Base-by-base conservation (phyloP, 2,888 invertebrate species). In the Chrysolina haemoptera region DNA sequence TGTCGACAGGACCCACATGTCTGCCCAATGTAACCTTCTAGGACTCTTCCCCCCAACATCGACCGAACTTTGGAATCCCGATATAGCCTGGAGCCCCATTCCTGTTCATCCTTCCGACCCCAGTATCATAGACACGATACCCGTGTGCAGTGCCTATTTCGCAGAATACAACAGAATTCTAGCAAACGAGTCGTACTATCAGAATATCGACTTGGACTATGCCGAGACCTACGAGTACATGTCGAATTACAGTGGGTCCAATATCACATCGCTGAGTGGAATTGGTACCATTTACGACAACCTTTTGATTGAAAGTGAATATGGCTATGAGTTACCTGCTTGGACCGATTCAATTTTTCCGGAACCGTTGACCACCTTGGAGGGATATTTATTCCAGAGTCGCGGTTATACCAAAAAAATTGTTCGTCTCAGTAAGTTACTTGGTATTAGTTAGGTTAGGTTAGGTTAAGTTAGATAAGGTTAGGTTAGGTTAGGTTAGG, bases 1-100 rank as follows among this genome's bases (percentile, higher is more conserved):
- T 87, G 92, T 93, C 22, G 96, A 97, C 87, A 91, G 97, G 43
- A 95, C 96, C 0, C 87, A 96, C 11, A 95, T 95, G 94, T 95
- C 95, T 75, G 96, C 95, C 0, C 90, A 93, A 83, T 90, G 92
- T 1, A 93, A 95, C 85, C 89, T 96, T 76, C 94, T 95, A 71
- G 94, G 94, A 0, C 82, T 94, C 73, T 94, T 91, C 85, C 92
- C 93, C 6, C 93, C 94, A 0, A 80, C 79, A 9, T 89, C 86
- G 0, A 85, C 87, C 3, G 89, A 92, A 76, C 66, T 89, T 0
- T 94, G 94, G 94, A 89, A 92, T 79, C 53, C 84, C 0, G 81
- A 88, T 18, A 84, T 93, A 6, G 82, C 86, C 64, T 94, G 94
- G 94, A 93, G 93, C 85, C 94, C 94, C 0, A 92, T 94, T 80